Base-by-base conservation (phyloP, 2,797 vertebrate genomes). In the Mormyrops boulengeri region DNA sequence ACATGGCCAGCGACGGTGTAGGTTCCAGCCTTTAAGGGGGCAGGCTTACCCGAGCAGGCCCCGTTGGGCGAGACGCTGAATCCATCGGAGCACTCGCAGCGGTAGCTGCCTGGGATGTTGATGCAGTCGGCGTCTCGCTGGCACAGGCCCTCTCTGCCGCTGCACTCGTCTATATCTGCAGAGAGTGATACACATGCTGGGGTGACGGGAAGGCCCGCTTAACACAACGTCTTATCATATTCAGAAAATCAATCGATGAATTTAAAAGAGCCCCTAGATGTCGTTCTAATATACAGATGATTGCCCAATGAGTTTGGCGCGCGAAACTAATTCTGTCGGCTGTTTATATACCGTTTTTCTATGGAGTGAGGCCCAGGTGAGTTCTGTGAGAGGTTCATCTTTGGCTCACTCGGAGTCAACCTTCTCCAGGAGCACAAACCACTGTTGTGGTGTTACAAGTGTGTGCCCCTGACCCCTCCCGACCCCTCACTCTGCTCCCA, bases 61-160 rank as follows among this genome's bases (percentile, higher is more conserved):
- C 97, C 96, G 0, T 93, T 95, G 50, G 96, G 96, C 1, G 96
- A 95, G 22, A 97, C 95, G n/a, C 94, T 97, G 92, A 96, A 97
- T 19, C 97, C 97, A 0, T 95, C 89, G 0, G 96, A 94, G 49
- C 97, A 97, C 87, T 97, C 96, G 57, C 97, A 97, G 89, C 96
- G 96, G 92, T 97, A 97, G 90, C 97, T 97, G 6, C 97, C 97
- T 0, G 96, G 96, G 34, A 95, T 97, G 91, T 97, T 97, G 93
- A 97, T 96, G 86, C 97, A 97, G 91, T 97, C 95, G 1, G 96
- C 96, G 3, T 97, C 96, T 82, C 95, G 95, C 91, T 97, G 97
- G 91, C 97, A 97, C 30, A 97, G 93, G 30, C 84, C 96, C 44
- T 97, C 96, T 0, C 96, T 96, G 0, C 94, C 96, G 94, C 96